Base-by-base conservation (phyloP, 37 sponge, comb jelly and placozoan species). In the Ianthella basta region DNA sequence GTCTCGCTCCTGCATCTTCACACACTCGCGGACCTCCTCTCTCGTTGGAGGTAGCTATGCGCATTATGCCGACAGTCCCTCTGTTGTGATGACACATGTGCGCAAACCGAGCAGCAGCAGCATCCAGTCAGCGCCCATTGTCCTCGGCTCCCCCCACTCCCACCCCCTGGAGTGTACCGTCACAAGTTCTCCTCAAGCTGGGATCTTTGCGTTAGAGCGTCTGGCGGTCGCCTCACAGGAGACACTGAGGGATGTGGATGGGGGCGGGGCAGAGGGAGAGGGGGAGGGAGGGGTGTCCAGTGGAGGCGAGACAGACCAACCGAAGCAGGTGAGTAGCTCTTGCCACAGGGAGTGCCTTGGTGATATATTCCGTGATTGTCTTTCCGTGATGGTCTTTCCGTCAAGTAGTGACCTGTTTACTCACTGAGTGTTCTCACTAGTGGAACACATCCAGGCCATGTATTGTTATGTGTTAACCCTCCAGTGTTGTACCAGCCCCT, bases 101-200 rank as follows among this genome's bases (percentile, higher is more conserved):
- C 78, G 78, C 25, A 75, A 75, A 24, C 54, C 78, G 18, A 75
- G 78, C 53, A 50, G 38, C 78, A 41, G 25, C 78, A 75, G 78
- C 25, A 24, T 75, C 50, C 78, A 75, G 54, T 75, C 78, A 8
- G 78, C 78, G 24, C 78, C 78, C 1, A 53, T 24, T 1, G 44
- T 44, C 44, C 23, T 75, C 24, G 37, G 44, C 78, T 75, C 78
- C n/a, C 78, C 37, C 25, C 78, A 40, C 10, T 41, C 78, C n/a
- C 78, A 75, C 25, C 78, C 78, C 25, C 53, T 75, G 78, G 78
- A 75, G 25, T 75, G 78, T 75, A 53, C 78, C n/a, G 54, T 75
- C 54, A 53, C 54, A 0, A 40, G 44, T 24, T 0, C 44, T 40
- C 25, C 78, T 4, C 44, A 24, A 4, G 25, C 14, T 21, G 29